Percentiles rank a stretch among this genome's conserved stretches.
These are phyloP conservation scores for Misgurnus mizolepis DNA, from an alignment of 2,113 vertebrate species.

Conservation along the genomic window DNA sequence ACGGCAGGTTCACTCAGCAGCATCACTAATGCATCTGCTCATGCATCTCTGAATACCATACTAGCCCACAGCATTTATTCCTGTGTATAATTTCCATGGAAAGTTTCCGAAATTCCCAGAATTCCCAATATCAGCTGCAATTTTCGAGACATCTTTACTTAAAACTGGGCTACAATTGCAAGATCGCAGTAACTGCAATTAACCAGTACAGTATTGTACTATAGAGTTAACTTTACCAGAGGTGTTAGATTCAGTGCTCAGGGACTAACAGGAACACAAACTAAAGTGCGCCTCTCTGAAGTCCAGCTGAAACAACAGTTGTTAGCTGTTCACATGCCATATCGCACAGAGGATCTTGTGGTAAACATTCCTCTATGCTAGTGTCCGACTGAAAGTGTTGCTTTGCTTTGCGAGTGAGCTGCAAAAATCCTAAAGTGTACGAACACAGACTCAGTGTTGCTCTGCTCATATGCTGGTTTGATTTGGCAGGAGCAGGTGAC, in stretches of 20 bases:
- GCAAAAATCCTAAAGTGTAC: not conserved
- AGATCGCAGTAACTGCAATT: too few relatives aligned
- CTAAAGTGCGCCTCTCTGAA: conserved; percentile 6
- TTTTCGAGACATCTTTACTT: too few relatives aligned
- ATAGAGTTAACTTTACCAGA: not conserved
- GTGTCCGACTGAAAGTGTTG: conserved; percentile 44
- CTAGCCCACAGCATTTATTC: too few relatives aligned
- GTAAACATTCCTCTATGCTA: conserved; percentile 60
- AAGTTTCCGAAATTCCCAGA: too few relatives aligned
- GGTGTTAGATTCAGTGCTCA: not conserved
- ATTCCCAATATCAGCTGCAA: too few relatives aligned
- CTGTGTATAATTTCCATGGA: too few relatives aligned
- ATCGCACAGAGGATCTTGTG: conserved; percentile 52
- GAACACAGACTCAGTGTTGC: not conserved
- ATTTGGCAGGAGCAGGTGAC: not conserved
- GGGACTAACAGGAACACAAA: too few relatives aligned
- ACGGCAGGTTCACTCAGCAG: not conserved
- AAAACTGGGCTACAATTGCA: too few relatives aligned
- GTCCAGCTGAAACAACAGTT: conserved; percentile 54
- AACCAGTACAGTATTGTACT: not conserved
- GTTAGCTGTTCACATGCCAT: conserved; percentile 34
- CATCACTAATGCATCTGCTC: not conserved
- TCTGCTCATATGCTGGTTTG: not conserved
- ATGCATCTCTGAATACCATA: too few relatives aligned
- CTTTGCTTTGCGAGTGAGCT: not conserved